phyloP scores from a whole-genome alignment of 2,797 vertebrate species.

The Acipenser transmontanus region DNA sequence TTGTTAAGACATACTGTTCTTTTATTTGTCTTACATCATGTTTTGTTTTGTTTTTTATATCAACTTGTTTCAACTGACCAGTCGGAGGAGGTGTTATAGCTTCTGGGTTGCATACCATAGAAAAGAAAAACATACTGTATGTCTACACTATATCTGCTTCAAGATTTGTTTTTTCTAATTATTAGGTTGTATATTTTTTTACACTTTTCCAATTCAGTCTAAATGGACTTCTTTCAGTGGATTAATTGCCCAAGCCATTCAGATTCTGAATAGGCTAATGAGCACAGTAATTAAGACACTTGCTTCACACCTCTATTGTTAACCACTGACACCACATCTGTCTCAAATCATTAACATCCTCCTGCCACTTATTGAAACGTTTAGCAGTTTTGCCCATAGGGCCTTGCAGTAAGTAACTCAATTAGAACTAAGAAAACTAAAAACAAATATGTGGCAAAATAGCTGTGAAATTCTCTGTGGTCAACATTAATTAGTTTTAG shows the following conservation, averaged over 20 bases:
- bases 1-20: conserved; percentile 11
- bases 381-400: conserved; percentile 70
- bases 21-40: background rate
- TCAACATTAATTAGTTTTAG: too few relatives aligned
- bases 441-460: too few relatives aligned
- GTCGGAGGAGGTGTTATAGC: too few relatives aligned
- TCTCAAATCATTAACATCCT: conserved; percentile 59
- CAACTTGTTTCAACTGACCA: too few relatives aligned
- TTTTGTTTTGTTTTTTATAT: background rate
- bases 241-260: conserved; percentile 31
- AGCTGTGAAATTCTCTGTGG: too few relatives aligned
- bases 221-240: conserved; percentile 44
- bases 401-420: conserved; percentile 44
- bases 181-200: conserved; percentile 28
- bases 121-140: background rate
- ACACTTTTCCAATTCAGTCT: conserved; percentile 27
- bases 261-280: conserved; percentile 59
- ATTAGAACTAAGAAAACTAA: too few relatives aligned
- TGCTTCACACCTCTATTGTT: conserved; percentile 74
- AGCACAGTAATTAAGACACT: conserved; percentile 65
- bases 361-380: conserved; percentile 61
- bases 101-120: too few relatives aligned
- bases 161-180: conserved; percentile 35
- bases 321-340: conserved; percentile 71
- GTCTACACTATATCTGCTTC: conserved; percentile 11